Evolutionary conservation across 2,797 vertebrate species (phyloP), one percentile per base, ranked within the genome.

Genomic region (Gobio occitaniae): DNA sequence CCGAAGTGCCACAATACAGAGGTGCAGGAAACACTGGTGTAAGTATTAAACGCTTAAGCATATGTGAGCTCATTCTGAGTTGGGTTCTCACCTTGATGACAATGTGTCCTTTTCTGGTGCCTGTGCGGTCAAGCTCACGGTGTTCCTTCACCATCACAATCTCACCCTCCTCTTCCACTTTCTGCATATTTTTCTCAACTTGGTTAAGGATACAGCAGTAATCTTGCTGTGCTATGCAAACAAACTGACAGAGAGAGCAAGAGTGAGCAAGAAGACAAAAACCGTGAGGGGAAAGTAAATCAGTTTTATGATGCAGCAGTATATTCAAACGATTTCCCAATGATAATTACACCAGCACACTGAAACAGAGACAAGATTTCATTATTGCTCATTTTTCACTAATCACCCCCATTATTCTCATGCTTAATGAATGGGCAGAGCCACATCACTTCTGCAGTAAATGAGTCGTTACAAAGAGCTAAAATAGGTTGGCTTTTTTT

Each of bases 121-220:
- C 98, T 0, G 98, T 99, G 78, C 98, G 96, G 92, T 99, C 98
- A 81, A 99, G 96, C 87, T 99, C 98, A 2, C 98, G 94, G 89
- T 99, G 98, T 41, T 99, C 98, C 92, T 99, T 99, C 89, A 99
- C 98, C 98, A 99, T 99, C 77, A 99, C 98, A 8, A 99, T 99
- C 94, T 99, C 98, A 0, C 98, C 98, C 91, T 99, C 98, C 89
- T 99, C 98, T 91, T 99, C 98, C 1, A 99, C 98, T 90, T 99
- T 99, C 94, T 99, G 98, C 98, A 99, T 99, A 94, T 99, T 99
- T 94, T 99, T 99, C 94, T 99, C 98, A 85, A 99, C 98, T 93
- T 99, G 98, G 91, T 99, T 99, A 87, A 99, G 97, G 92, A 99
- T 99, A 92, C 98, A 97, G 94, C 98, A 99, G 91, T 99, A 99